phyloP scores from a whole-genome alignment of 2,797 vertebrate species.

The Phataginus tricuspis region DNA sequence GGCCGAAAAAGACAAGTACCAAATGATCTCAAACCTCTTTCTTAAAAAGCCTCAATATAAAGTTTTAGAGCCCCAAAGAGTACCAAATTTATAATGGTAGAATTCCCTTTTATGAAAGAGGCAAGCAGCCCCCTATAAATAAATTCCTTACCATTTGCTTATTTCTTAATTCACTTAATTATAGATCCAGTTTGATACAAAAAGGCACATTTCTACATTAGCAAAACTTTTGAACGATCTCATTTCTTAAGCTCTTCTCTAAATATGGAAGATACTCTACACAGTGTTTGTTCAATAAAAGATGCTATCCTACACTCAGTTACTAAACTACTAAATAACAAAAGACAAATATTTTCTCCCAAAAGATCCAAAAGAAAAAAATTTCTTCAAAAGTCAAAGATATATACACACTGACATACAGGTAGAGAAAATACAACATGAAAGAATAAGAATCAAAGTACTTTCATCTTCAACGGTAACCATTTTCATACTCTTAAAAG shows the following conservation, averaged over 20 bases:
- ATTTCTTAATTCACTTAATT: conserved; percentile 40
- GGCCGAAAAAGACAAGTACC: too few relatives aligned
- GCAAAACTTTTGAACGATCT: not conserved
- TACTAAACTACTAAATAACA: conserved; percentile 11
- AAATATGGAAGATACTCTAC: not conserved
- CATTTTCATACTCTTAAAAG: conserved; percentile 38
- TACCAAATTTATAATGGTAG: not conserved
- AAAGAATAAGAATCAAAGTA: not conserved
- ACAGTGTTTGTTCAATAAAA: not conserved
- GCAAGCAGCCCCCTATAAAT: not conserved
- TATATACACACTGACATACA: not conserved
- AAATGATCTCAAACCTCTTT: conserved; percentile 24
- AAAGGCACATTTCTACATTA: not conserved
- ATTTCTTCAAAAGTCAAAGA: not conserved
- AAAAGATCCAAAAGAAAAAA: not conserved
- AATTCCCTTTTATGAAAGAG: conserved; percentile 38
- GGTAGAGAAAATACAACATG: not conserved
- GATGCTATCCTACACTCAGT: not conserved
- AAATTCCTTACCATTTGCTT: not conserved
- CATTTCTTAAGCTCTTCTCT: not conserved
- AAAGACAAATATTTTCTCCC: conserved; percentile 12
- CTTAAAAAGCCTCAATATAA: conserved; percentile 36
- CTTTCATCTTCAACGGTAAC: conserved; percentile 10
- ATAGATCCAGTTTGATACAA: not conserved
- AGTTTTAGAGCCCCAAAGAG: not conserved